Evolutionary conservation across 1,140 invertebrate species (phyloP).

Genomic region (Lordiphosa collinella): DNA sequence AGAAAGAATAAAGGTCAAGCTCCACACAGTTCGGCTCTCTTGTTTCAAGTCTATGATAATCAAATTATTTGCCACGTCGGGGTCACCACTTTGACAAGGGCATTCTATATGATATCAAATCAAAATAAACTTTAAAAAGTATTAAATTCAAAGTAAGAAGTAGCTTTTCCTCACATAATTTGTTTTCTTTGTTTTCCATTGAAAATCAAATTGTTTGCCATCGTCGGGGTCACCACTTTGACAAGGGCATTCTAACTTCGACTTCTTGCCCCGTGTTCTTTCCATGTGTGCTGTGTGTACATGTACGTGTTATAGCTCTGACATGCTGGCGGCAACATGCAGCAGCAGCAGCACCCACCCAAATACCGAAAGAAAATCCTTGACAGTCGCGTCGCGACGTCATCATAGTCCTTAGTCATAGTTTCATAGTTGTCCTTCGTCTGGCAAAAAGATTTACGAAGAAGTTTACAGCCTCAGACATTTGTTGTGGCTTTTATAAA

Average conservation of each 20-base stretch:
- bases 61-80: not conserved
- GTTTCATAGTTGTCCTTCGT: conserved; percentile 15
- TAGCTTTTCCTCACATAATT: no score
- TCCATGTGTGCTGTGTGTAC: not conserved
- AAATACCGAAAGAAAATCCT: conserved; percentile 61
- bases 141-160: no score
- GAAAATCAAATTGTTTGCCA: no score
- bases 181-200: no score
- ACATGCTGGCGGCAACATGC: conserved; percentile 69
- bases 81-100: no score
- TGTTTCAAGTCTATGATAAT: no score
- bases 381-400: conserved; percentile 49
- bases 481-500: conserved; percentile 75
- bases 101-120: no score
- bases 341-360: conserved; percentile 18
- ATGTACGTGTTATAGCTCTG: conserved; percentile 36
- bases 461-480: conserved; percentile 71
- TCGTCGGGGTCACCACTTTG: not conserved
- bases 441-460: conserved; percentile 65
- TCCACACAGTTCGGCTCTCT: no score
- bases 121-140: no score
- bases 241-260: conserved; percentile 3
- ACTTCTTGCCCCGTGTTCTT: not conserved
- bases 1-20: no score
- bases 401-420: conserved; percentile 23